phyloP scores from a whole-genome alignment of 1,140 invertebrate genomes.

The Apis cerana region DNA sequence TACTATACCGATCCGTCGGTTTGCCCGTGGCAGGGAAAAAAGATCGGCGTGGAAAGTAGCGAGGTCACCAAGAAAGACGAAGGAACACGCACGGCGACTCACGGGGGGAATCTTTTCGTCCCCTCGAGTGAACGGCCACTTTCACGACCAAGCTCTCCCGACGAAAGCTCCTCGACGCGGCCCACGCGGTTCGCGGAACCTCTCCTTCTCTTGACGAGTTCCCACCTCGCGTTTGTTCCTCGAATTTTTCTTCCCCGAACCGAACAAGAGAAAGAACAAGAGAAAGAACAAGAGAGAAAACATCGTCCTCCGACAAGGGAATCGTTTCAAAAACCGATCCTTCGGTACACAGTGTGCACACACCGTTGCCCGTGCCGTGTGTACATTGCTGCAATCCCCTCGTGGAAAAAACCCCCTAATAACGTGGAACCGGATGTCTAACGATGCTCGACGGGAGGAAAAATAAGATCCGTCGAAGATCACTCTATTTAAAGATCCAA shows the following conservation, averaged over 20 bases:
- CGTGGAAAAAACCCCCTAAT: no score
- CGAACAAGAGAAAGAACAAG: no score
- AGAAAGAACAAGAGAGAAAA: no score
- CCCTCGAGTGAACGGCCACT: slow-evolving; percentile 38
- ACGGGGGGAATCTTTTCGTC: slow-evolving; percentile 27
- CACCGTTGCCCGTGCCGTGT: no score
- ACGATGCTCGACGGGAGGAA: not conserved
- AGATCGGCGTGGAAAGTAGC: slow-evolving; percentile 35
- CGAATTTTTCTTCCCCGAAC: no score
- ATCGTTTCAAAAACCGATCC: no score
- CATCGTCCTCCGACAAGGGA: no score
- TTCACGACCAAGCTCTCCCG: slow-evolving; percentile 41
- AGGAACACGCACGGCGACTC: slow-evolving; percentile 11
- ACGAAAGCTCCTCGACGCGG: slow-evolving; percentile 22
- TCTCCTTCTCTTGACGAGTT: no score
- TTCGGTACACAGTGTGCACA: no score
- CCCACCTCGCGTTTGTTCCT: no score
- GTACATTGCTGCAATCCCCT: no score
- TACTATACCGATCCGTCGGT: not conserved
- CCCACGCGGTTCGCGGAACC: not conserved
- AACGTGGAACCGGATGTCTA: no score
- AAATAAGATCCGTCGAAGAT: not conserved
- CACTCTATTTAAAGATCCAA: slow-evolving; percentile 9
- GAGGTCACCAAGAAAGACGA: slow-evolving; percentile 30
- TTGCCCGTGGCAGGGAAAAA: slow-evolving; percentile 12